phyloP scores from a whole-genome alignment of 2,888 invertebrate genomes.

The Cephus pygmeus region DNA sequence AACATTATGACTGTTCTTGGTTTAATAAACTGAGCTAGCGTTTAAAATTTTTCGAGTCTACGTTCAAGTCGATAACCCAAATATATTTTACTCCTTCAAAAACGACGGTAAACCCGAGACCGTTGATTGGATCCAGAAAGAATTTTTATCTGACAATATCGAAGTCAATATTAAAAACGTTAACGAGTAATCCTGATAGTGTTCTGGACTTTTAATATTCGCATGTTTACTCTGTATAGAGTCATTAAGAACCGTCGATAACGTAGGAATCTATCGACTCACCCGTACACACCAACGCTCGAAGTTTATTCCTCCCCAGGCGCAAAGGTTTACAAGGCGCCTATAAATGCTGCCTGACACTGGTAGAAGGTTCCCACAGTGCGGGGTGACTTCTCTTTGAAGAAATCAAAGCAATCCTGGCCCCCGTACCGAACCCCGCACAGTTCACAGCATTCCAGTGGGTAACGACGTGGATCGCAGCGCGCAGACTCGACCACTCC shows the following conservation, averaged over 20 bases:
- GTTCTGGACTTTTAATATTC: not conserved
- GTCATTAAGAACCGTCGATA: not conserved
- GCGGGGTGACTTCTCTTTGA: not conserved
- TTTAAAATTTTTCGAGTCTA: not conserved
- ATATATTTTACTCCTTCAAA: too few species aligned
- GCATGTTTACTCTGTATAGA: not conserved
- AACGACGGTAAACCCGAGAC: not conserved
- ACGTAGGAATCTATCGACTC: not conserved
- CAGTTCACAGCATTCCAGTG: not conserved
- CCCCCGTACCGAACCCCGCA: not conserved
- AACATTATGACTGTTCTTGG: not conserved
- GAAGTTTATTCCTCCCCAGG: not conserved
- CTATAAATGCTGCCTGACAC: not conserved
- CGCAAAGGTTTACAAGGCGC: not conserved
- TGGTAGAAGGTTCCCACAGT: not conserved
- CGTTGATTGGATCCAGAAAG: not conserved
- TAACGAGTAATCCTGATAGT: not conserved
- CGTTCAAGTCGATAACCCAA: not conserved
- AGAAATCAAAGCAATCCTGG: not conserved
- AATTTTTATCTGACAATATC: not conserved
- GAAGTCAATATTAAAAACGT: not conserved
- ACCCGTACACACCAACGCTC: not conserved
- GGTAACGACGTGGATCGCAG: slow-evolving; percentile 10
- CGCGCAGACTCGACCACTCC: slow-evolving; percentile 47
- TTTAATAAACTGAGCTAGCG: accelerated